A percentile compares a stretch with the other conserved stretches of the same genome.
phyloP scores from a whole-genome alignment of 2,797 vertebrate genomes.

The Coracias cyanogaster region DNA sequence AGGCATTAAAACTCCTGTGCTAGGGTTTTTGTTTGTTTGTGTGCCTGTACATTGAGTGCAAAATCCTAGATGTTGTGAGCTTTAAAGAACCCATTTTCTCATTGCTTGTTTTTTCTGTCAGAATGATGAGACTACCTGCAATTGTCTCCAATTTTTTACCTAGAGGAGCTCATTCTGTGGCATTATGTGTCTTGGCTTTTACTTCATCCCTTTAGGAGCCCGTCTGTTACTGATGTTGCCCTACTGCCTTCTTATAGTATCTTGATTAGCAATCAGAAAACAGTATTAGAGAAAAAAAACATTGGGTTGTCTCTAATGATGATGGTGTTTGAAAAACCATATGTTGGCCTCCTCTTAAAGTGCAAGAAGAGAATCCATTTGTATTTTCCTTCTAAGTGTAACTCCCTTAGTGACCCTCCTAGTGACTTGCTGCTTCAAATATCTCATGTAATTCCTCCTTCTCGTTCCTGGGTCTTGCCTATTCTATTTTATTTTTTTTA shows the following conservation, averaged over 20 bases:
- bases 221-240: fast-evolving
- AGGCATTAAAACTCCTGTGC: background rate
- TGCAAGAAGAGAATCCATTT: background rate
- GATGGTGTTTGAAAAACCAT: background rate
- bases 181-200: background rate
- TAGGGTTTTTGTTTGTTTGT: background rate
- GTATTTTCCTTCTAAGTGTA: background rate
- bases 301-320: background rate
- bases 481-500: background rate
- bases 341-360: background rate
- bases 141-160: background rate
- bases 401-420: background rate
- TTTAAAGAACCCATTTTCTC: background rate
- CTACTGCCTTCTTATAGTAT: background rate
- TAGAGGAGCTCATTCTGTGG: background rate
- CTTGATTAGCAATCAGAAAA: background rate
- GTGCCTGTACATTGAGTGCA: background rate
- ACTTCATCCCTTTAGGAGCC: background rate
- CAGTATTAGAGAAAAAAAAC: background rate
- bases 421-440: background rate
- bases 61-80: background rate
- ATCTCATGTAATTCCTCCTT: background rate
- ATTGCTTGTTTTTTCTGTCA: background rate
- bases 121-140: background rate
- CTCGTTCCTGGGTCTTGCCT: background rate